Conservation (phyloP, 2,888 invertebrate species). For the Dicranocentrus wangi region DNA sequence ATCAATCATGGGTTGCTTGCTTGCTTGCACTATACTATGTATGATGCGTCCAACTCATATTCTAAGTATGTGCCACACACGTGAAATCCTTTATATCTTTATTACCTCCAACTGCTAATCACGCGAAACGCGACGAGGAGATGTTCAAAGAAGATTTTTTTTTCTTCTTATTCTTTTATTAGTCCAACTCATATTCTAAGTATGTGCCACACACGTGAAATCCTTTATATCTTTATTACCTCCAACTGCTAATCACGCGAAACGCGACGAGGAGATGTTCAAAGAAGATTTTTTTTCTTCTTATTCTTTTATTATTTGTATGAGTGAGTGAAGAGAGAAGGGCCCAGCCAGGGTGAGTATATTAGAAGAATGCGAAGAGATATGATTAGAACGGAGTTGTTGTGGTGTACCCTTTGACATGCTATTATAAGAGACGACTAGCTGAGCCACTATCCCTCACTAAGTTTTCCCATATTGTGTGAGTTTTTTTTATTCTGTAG, state of each 20-base stretch:
- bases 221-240: constrained; percentile 12
- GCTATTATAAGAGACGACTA: background rate
- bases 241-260: background rate
- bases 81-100: background rate
- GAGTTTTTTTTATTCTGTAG: background rate
- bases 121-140: background rate
- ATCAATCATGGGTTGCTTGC: too few species aligned
- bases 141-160: background rate
- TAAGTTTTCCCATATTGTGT: background rate
- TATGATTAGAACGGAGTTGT: background rate
- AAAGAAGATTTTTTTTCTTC: background rate
- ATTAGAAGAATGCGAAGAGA: background rate
- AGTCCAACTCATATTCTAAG: background rate
- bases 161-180: background rate
- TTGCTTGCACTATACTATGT: too few species aligned
- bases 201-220: constrained; percentile 21
- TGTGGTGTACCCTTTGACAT: constrained; percentile 33
- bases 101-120: background rate
- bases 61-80: background rate
- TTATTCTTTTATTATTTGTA: background rate
- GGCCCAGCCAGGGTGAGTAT: background rate
- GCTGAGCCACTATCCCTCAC: background rate
- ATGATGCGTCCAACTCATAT: too few species aligned
- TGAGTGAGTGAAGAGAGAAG: background rate
- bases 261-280: background rate